Percentiles rank a stretch among this genome's conserved stretches.
Evolutionary conservation across 2,113 vertebrate species (phyloP).

Genomic region (Ellobius talpinus): DNA sequence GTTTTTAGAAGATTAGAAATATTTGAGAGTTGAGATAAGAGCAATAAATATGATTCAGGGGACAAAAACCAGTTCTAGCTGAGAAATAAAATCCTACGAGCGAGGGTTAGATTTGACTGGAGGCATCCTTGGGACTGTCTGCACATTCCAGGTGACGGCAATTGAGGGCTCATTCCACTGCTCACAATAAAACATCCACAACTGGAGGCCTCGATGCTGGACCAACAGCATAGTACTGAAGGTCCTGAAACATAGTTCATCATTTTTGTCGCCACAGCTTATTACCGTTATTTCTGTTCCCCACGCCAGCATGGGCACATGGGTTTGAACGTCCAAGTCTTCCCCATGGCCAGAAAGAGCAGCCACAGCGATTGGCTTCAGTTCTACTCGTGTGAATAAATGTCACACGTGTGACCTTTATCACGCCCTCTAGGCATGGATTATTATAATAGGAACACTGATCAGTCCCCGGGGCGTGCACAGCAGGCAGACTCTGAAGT

Average conservation of each 20-base stretch:
- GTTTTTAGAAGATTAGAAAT: slow-evolving; percentile 73
- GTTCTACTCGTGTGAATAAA: slow-evolving; percentile 67
- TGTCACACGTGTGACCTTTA: slow-evolving; percentile 62
- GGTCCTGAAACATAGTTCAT: background rate
- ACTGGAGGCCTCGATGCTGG: background rate
- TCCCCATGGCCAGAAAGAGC: slow-evolving; percentile 12
- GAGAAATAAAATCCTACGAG: slow-evolving; percentile 64
- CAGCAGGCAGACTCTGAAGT: background rate
- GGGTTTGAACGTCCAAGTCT: slow-evolving; percentile 28
- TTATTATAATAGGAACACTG: slow-evolving; percentile 61
- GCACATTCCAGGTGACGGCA: background rate
- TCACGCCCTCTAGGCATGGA: slow-evolving; percentile 53
- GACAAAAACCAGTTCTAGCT: slow-evolving; percentile 40
- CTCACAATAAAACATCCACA: slow-evolving; percentile 9
- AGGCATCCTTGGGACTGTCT: background rate
- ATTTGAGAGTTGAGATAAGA: slow-evolving; percentile 71
- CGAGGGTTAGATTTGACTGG: slow-evolving; percentile 1
- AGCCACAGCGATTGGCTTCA: background rate
- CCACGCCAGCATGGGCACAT: background rate
- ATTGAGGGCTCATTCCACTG: background rate
- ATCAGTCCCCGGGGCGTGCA: background rate
- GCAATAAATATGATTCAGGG: slow-evolving; percentile 70
- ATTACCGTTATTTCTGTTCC: slow-evolving; percentile 40
- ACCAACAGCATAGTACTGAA: slow-evolving; percentile 35
- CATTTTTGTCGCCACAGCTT: slow-evolving; percentile 34